phyloP scores from a whole-genome alignment of 2,113 vertebrate species.

The Dryoscopus gambensis region DNA sequence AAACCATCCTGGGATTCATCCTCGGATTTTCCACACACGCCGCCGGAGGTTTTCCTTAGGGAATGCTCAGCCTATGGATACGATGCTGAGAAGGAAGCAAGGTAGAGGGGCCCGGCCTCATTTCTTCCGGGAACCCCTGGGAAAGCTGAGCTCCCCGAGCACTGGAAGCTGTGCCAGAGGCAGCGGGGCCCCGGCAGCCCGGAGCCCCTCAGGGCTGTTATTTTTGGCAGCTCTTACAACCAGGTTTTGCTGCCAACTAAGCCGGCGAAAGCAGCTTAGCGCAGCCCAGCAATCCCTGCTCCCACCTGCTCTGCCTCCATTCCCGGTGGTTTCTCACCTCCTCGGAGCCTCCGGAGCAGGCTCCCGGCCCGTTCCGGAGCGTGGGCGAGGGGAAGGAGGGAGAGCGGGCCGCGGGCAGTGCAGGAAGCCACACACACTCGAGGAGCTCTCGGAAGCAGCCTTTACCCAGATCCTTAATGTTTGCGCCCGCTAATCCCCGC shows the following conservation, averaged over 20 bases:
- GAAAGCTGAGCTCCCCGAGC: neutral
- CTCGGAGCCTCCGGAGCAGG: neutral
- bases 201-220: neutral
- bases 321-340: neutral
- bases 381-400: neutral
- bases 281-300: neutral
- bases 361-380: neutral
- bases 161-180: neutral
- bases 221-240: neutral
- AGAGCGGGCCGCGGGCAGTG: neutral
- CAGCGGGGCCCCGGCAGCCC: neutral
- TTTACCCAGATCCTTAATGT: neutral
- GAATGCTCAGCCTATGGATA: accelerated
- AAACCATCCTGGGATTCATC: neutral
- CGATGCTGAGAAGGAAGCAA: accelerated
- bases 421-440: neutral
- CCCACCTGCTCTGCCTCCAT: neutral
- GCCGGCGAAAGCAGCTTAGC: neutral
- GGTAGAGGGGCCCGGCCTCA: accelerated
- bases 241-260: constrained; percentile 22
- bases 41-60: neutral
- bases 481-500: neutral
- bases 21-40: neutral
- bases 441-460: neutral
- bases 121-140: neutral